Base-by-base conservation (phyloP, 1,140 invertebrate species). In the Homarus americanus region DNA sequence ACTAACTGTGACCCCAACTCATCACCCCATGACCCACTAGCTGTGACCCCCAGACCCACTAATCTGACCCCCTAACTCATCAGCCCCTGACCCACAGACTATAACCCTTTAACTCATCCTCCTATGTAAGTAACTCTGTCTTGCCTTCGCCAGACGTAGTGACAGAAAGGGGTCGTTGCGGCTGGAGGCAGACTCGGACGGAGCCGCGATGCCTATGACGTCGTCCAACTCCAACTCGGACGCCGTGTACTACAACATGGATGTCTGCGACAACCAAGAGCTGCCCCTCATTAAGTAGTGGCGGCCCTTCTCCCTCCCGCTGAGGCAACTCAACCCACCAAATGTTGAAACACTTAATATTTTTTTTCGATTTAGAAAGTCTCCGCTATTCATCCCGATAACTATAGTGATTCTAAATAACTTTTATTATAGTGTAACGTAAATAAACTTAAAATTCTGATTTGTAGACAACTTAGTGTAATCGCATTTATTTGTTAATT, bases 191-290 rank as follows among this genome's bases (percentile, higher is more conserved):
- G 88, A 90, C 32, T 32, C 80, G 17, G 88, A 90, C 40, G 88
- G 88, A n/a, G 88, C 88, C 2, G 69, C 88, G 32, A 90, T 90
- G 88, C 88, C 88, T 44, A 90, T 90, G 88, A 90, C 88, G 20
- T 58, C 78, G 40, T 83, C 80, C 49, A 90, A 90, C 36, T 82
- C 87, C 3, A 83, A 75, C 69, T 90, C 88, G 3, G 88, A 90
- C 44, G 88, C 88, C 38, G 88, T 90, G n/a, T 90, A 90, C 53
- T 90, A 83, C 88, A 90, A 90, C 88, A 78, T 90, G 80, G 88
- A 90, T 7, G 80, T 83, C 20, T 90, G 88, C 36, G 88, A 90
- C 80, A 90, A 90, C 80, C 88, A 90, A 73, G 88, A 90, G 53
- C 82, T 90, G 34, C 88, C 88, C 20, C 82, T 90, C 24, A 90